Evolutionary conservation across 2,888 invertebrate species (phyloP), one percentile per base, ranked within the genome.

Genomic region (Suillia variegata): DNA sequence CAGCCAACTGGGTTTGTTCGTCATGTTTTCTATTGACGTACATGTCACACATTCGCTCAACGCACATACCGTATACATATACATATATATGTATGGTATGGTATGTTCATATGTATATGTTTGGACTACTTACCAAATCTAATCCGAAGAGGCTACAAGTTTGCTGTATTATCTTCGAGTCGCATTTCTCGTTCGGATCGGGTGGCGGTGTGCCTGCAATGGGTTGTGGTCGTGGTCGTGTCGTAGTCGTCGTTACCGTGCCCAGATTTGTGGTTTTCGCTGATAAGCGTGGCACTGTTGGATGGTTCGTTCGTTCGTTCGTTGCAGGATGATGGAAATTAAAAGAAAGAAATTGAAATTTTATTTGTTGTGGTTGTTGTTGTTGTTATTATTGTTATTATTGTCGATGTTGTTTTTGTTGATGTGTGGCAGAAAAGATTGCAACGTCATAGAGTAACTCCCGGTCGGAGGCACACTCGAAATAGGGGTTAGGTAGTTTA

Each of bases 121-220:
- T n/a, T n/a, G n/a, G n/a, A n/a, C 6, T 58, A 67, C 84, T 85
- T 79, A 91, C 92, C 85, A 94, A 85, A 83, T 96, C 95, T 59
- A 96, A 85, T 10, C 95, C 95, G 79, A 94, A 94, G 51, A 95
- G 86, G 63, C 90, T 92, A 81, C 95, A 95, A 21, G 95, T 94
- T 77, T 93, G 92, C 79, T 94, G 93, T 70, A 94, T 93, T 77
- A 93, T 90, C 81, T 92, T 91, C 58, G 90, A 89, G 83, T 94
- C 94, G 82, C 93, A 93, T 83, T 93, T 91, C 80, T 93, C 93
- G 71, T 88, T 86, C 13, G 89, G 89, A 77, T 93, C 93, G 26
- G 92, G 92, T 2, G 94, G 94, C 24, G 93, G 93, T 18, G 94
- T 94, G 61, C 94, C 94, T 17, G 94, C 91, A 70, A 95, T 94